Base-by-base conservation (phyloP, 2,797 vertebrate species). In the Hafferia zeledoni region DNA sequence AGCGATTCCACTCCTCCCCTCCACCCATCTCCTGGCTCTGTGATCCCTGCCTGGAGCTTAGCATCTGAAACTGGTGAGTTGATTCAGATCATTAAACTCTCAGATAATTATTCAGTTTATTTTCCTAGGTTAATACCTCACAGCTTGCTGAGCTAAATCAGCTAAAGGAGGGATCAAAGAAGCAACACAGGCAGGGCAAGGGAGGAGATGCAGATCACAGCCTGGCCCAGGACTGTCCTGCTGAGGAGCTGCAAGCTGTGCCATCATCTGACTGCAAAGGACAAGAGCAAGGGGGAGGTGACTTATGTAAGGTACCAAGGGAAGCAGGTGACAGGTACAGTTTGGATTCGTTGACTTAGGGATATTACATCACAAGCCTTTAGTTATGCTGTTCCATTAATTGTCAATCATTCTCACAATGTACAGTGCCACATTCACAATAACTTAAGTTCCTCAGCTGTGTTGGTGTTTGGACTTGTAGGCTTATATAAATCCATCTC, bases 101-200 rank as follows among this genome's bases (percentile, higher is more conserved):
- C 46, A 74, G 33, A 43, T 24, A 41, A 71, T 81, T 49, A 80
- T 50, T 86, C 49, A 23, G 18, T 75, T 83, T 71, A 35, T 90
- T 93, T 59, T 85, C 46, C 44, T 63, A 22, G 35, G 25, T 52
- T 93, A 91, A 89, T 67, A 85, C 10, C 39, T 52, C 52, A 33
- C 44, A 83, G 47, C 56, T 65, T 83, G 72, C 86, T 78, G 64
- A 95, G 71, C 79, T 74, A 52, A 41, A 83, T 67, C 76, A 77
- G 44, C 63, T 60, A 76, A 49, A 49, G 28, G 69, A 92, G 50
- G 78, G 80, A 69, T 31, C 61, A 81, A 88, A 86, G 65, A 3
- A 75, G 49, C 43, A 53, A 27, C 3, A 14, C 2, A 41, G n/a
- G 64, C 60, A 75, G 43, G 61, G 64, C 3, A 8, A 78, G 30